Percentiles rank a stretch among this genome's conserved stretches.
These are phyloP conservation scores for Zaprionus gabonicus DNA, from an alignment of 1,140 invertebrate genomes.

Conservation along the genomic window DNA sequence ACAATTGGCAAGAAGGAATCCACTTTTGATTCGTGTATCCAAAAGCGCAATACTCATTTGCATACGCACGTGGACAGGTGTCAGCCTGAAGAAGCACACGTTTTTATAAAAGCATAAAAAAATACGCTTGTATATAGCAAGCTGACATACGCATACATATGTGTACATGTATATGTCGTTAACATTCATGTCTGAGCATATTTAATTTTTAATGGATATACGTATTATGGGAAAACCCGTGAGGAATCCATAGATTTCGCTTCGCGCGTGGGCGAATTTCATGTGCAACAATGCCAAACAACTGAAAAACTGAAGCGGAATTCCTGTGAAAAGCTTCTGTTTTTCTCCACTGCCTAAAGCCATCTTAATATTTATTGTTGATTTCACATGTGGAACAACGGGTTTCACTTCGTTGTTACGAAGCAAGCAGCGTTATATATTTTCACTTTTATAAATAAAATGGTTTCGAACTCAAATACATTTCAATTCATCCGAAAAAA, in stretches of 20 bases:
- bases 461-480: neutral
- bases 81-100: constrained; percentile 1
- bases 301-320: neutral
- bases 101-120: constrained; percentile 19
- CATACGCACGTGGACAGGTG: constrained; percentile 56
- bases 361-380: constrained; percentile 23
- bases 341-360: constrained; percentile 2
- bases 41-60: constrained; percentile 41
- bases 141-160: constrained; percentile 3
- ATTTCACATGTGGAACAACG: neutral
- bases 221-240: constrained; percentile 38
- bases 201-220: constrained; percentile 55
- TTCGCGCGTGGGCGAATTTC: neutral
- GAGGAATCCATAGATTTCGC: constrained; percentile 4
- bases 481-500: neutral
- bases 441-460: neutral
- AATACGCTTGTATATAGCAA: neutral
- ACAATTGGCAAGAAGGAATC: neutral
- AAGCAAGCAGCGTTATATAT: neutral
- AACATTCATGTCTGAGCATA: constrained; percentile 54
- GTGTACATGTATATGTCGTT: neutral
- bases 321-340: constrained; percentile 4
- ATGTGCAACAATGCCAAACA: constrained; percentile 21
- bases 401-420: neutral
- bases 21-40: neutral